Evolutionary conservation across 37 sponge, comb jelly and placozoan species (phyloP).

Genomic region (Haliclona indistincta): DNA sequence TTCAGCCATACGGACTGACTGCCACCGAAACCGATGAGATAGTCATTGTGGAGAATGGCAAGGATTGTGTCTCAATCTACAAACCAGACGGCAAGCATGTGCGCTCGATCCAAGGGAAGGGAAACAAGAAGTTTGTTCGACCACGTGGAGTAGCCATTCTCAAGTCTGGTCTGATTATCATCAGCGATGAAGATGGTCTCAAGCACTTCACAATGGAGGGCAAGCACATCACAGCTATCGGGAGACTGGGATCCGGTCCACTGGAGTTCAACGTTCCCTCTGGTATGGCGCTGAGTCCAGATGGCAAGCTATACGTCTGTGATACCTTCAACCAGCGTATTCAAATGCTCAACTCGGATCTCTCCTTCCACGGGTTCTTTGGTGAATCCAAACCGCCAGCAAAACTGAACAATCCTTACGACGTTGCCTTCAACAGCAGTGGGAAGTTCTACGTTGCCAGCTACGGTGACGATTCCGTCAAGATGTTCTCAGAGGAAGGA

Average conservation of each 20-base stretch:
- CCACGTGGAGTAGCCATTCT: background rate
- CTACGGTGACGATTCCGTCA: slow-evolving; percentile 25
- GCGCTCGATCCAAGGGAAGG: background rate
- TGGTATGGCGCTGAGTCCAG: background rate
- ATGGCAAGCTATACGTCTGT: slow-evolving; percentile 14
- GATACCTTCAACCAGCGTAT: slow-evolving; percentile 44
- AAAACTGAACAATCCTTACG: slow-evolving; percentile 26
- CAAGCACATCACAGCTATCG: slow-evolving; percentile 2
- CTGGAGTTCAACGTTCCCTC: slow-evolving; percentile 25
- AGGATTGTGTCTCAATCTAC: background rate
- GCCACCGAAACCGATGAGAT: background rate
- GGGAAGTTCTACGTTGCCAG: slow-evolving; percentile 40
- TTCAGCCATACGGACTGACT: slow-evolving; percentile 7
- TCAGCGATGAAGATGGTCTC: slow-evolving; percentile 1
- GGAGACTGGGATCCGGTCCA: slow-evolving; percentile 6
- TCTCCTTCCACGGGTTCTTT: slow-evolving; percentile 4
- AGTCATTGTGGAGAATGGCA: slow-evolving; percentile 5
- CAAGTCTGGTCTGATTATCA: background rate
- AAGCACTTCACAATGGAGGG: slow-evolving; percentile 8
- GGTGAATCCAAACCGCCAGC: slow-evolving; percentile 8
- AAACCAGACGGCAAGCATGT: background rate
- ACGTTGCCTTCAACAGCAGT: slow-evolving; percentile 36
- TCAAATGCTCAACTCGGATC: slow-evolving; percentile 15
- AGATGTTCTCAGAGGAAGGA: slow-evolving; percentile 25
- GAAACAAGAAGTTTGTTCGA: slow-evolving; percentile 8